A percentile compares a stretch with the other conserved stretches of the same genome.
phyloP scores from a whole-genome alignment of 2,888 invertebrate species.

The Alitta virens region DNA sequence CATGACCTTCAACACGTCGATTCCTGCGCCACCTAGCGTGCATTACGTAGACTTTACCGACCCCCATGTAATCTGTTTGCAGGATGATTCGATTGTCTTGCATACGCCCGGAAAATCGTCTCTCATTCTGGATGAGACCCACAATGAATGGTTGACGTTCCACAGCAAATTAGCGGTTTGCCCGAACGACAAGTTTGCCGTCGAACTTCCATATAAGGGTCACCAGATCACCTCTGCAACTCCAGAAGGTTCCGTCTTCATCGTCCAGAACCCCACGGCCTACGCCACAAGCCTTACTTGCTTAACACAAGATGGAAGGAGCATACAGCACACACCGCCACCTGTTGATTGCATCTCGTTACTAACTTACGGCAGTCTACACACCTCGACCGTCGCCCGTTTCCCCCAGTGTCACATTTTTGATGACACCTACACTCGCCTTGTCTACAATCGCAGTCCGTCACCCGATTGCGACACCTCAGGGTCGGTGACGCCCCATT shows the following conservation, averaged over 20 bases:
- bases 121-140: constrained; percentile 45
- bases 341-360: constrained; percentile 51
- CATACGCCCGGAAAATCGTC: constrained; percentile 50
- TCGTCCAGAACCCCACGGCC: constrained; percentile 46
- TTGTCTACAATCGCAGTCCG: constrained; percentile 22
- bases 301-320: constrained; percentile 39
- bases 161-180: constrained; percentile 36
- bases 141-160: constrained; percentile 47
- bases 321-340: constrained; percentile 43
- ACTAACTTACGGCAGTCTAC: constrained; percentile 39
- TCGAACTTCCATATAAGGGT: constrained; percentile 36
- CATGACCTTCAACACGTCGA: constrained; percentile 44
- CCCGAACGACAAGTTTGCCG: constrained; percentile 31
- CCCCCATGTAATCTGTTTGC: constrained; percentile 42
- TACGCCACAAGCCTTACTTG: constrained; percentile 48
- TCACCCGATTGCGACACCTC: constrained; percentile 32
- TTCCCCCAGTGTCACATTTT: constrained; percentile 39
- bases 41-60: constrained; percentile 47
- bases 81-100: constrained; percentile 46
- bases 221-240: constrained; percentile 41
- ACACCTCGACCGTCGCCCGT: constrained; percentile 30
- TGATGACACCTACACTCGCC: constrained; percentile 46
- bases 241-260: constrained; percentile 36
- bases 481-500: constrained; percentile 44
- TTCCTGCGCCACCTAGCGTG: constrained; percentile 44